phyloP scores from a whole-genome alignment of 2,113 vertebrate genomes.

The Brachyistius frenatus region DNA sequence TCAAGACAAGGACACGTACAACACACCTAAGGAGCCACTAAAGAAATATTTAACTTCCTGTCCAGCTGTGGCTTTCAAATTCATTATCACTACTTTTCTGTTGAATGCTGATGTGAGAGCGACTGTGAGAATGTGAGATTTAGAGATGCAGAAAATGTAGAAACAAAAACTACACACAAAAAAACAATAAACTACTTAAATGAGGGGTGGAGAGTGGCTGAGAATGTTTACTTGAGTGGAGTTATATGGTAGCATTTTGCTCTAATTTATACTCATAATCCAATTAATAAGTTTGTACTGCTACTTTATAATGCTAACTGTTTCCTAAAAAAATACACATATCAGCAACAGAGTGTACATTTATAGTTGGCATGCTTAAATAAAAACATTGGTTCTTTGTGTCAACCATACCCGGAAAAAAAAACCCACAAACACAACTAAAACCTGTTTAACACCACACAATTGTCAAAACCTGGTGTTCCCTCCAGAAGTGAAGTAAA shows the following conservation, averaged over 20 bases:
- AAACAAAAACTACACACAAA: not conserved
- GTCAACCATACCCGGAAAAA: too few species aligned
- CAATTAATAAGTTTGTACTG: too few species aligned
- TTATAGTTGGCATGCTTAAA: too few species aligned
- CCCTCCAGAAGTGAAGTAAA: not conserved
- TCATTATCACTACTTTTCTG: conserved; percentile 36
- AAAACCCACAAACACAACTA: not conserved
- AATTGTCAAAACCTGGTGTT: not conserved
- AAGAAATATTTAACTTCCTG: conserved; percentile 70
- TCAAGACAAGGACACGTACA: conserved; percentile 28
- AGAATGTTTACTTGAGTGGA: not conserved
- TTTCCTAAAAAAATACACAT: not conserved
- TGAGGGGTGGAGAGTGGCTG: too few species aligned
- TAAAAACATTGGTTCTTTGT: too few species aligned
- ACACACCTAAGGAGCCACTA: conserved; percentile 44
- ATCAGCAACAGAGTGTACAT: too few species aligned
- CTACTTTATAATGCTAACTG: too few species aligned
- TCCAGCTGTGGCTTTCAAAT: conserved; percentile 49
- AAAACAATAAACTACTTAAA: too few species aligned
- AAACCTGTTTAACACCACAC: not conserved
- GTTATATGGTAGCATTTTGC: not conserved
- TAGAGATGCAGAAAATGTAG: not conserved
- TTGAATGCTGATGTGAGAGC: not conserved
- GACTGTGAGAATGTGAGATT: not conserved
- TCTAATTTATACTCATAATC: not conserved